Base-by-base conservation (phyloP, 2,797 vertebrate species). In the Phoxinus dragarum region DNA sequence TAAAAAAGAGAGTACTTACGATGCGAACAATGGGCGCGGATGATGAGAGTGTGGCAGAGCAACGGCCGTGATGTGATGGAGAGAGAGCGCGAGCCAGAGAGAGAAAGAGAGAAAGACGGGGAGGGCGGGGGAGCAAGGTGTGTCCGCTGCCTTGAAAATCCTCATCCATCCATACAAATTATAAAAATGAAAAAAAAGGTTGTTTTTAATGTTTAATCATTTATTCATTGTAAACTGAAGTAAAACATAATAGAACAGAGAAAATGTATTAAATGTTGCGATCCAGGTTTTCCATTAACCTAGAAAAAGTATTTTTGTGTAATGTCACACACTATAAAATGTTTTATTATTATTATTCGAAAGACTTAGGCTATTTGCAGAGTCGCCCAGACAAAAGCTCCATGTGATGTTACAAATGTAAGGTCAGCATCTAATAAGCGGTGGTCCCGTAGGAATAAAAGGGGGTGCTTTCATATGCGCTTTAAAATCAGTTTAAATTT, bases 91-190 rank as follows among this genome's bases (percentile, higher is more conserved):
- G 59, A 61, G 59, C 10, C 44, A 44, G 3, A 38, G 54, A 4
- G 54, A 5, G 54, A 56, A 21, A 10, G 64, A 69, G n/a, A 49
- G 72, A 76, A 73, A 78, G 77, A 81, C 79, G 54, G 61, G 82
- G 38, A 69, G 78, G 80, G 84, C 64, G 86, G 86, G 72, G 61
- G 61, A 75, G 82, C 81, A 90, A 89, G 89, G 89, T 89, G 89
- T 90, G 89, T 87, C 89, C 88, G 61, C 38, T 67, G 42, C 31
- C 84, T 76, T 47, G 85, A 82, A 49, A 76, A 80, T 49, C 52
- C 59, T 71, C 75, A 67, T 49, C 16, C 38, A 84, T 84, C 42
- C 56, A 49, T 47, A 3, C 40, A 66, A 36, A 68, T 77, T 23
- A 19, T 40, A 31, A 42, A 73, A 82, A 27, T 16, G 21, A 4